phyloP scores from a whole-genome alignment of 1,140 invertebrate species.

The Bombus sibiricus region DNA sequence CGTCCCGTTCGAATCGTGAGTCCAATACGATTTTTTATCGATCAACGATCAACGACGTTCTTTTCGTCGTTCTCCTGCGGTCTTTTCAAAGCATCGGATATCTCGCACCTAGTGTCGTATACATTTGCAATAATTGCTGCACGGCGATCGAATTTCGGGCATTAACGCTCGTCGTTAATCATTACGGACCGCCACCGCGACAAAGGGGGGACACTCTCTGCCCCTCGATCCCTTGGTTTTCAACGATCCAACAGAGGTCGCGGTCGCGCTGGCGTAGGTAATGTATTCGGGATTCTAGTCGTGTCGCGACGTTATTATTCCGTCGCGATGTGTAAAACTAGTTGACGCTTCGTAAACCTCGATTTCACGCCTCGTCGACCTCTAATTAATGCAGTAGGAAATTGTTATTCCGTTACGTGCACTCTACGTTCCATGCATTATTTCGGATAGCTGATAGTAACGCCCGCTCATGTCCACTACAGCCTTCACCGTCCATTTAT shows the following conservation, averaged over 20 bases:
- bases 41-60: not conserved
- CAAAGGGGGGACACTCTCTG: not conserved
- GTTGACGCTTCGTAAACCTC: conserved; percentile 58
- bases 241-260: conserved; percentile 26
- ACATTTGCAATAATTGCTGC: conserved; percentile 20
- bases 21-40: not conserved
- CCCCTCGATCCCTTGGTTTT: conserved; percentile 39
- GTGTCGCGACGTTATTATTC: conserved; percentile 56
- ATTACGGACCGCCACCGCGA: conserved; percentile 25
- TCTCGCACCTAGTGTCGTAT: not conserved
- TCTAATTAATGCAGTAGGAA: conserved; percentile 66
- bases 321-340: conserved; percentile 59
- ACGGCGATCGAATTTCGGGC: conserved; percentile 37
- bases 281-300: conserved; percentile 54
- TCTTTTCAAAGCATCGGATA: too few species aligned
- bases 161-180: conserved; percentile 50
- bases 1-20: not conserved
- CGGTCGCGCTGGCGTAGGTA: conserved; percentile 31
- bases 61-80: not conserved
- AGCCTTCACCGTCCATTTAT: conserved; percentile 40
- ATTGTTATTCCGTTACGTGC: conserved; percentile 60
- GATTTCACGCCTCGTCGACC: conserved; percentile 67
- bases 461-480: not conserved
- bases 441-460: conserved; percentile 52
- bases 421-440: conserved; percentile 55